A percentile compares a stretch with the other conserved stretches of the same genome.
Conservation (phyloP, 2,888 invertebrate genomes). For the Andricus curvator region DNA sequence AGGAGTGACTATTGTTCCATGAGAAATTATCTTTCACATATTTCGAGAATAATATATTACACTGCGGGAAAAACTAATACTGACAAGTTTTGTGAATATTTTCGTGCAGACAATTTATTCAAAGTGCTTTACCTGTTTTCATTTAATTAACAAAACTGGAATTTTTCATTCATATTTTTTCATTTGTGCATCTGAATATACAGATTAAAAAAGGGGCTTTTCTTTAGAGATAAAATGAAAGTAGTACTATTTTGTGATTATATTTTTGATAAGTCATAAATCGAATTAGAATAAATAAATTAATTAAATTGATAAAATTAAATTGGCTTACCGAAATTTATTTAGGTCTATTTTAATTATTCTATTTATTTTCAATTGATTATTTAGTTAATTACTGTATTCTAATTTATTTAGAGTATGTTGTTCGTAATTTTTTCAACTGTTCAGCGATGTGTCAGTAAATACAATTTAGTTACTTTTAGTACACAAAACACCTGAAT, state of each 20-base stretch:
- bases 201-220: neutral
- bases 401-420: too few species aligned
- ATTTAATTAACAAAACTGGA: neutral
- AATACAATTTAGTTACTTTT: too few species aligned
- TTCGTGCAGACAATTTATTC: neutral
- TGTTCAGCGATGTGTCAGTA: too few species aligned
- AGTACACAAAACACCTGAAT: too few species aligned
- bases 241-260: too few species aligned
- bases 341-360: too few species aligned
- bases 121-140: neutral
- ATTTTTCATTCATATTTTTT: neutral
- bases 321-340: too few species aligned
- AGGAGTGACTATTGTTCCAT: slow-evolving; percentile 8
- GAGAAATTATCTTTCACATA: neutral
- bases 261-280: neutral
- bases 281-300: too few species aligned
- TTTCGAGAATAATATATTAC: slow-evolving; percentile 1
- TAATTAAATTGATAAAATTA: too few species aligned
- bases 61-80: neutral
- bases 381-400: too few species aligned
- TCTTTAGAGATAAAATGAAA: neutral
- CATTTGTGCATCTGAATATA: neutral
- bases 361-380: too few species aligned
- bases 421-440: too few species aligned
- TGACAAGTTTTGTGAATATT: neutral